Evolutionary conservation across 2,888 invertebrate species (phyloP), one percentile per base, ranked within the genome.

Genomic region (Vesta saturnalis): DNA sequence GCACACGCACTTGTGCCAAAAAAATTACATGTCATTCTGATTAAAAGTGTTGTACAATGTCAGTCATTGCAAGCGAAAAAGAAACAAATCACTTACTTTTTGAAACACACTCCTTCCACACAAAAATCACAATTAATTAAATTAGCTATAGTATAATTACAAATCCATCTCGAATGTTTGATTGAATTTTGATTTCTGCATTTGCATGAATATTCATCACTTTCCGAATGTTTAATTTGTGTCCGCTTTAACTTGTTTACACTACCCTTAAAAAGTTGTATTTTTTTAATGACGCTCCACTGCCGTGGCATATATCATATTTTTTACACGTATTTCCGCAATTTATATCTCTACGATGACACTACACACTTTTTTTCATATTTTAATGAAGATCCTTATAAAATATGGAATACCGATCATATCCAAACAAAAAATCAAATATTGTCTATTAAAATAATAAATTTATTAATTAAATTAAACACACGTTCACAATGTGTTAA

Each of bases 101-200:
- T 8, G 8, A 39, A n/a, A n/a, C n/a, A 39, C 39, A n/a, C 39
- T n/a, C n/a, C n/a, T n/a, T n/a, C n/a, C n/a, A n/a, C n/a, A n/a
- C 49, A 49, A 49, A 49, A 18, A 8, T 49, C 19, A 49, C 19
- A 39, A 39, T n/a, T 39, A n/a, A 66, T 68, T 68, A 43, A 71
- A 65, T 63, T 65, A 65, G 68, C 62, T 62, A 56, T 66, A 66
- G 60, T 64, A 65, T 22, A 61, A 56, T 63, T 46, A 54, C 69
- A 61, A 19, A 56, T 46, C 67, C 58, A 58, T 62, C 67, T 55
- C 59, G 61, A 30, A 67, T 63, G 66, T 67, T 67, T 73, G 71
- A 73, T 73, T 73, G 71, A 71, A 73, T 73, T 73, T 71, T 71
- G 73, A 73, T 71, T 70, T 70, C 68, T 71, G 60, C 69, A 73